Conservation (phyloP, 1,140 invertebrate species). For the Berghia stephanieae region DNA sequence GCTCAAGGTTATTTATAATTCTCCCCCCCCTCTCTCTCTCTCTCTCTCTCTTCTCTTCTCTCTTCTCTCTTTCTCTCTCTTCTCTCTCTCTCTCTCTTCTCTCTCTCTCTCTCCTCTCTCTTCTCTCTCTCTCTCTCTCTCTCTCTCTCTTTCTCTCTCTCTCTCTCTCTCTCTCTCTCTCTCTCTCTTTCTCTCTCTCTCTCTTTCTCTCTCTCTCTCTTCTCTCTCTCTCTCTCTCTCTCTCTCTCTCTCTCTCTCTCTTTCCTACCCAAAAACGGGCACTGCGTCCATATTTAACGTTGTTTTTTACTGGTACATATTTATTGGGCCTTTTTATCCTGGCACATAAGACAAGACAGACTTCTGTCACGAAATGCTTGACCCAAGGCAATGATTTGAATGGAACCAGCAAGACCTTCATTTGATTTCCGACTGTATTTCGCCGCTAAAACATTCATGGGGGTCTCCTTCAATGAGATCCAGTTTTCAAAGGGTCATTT, state of each 20-base stretch:
- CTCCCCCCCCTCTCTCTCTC: constrained; percentile 15
- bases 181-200: constrained; percentile 7
- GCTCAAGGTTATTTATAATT: background rate
- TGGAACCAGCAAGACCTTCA: background rate
- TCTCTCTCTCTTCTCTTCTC: constrained; percentile 12
- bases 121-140: background rate
- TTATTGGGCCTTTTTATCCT: background rate
- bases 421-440: background rate
- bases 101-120: background rate
- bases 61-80: constrained; percentile 15
- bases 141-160: constrained; percentile 13
- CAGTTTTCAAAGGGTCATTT: too few relatives aligned
- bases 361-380: too few relatives aligned
- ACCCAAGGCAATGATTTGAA: background rate
- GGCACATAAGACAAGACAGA: background rate
- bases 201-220: background rate
- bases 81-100: constrained; percentile 17
- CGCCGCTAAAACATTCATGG: background rate
- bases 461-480: too few relatives aligned
- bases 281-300: background rate
- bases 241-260: background rate
- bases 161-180: constrained; percentile 17
- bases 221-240: constrained; percentile 18
- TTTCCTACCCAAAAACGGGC: background rate
- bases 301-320: background rate